These are phyloP conservation scores for Ophonus ardosiacus DNA, from an alignment of 2,888 invertebrate genomes.

Conservation along the genomic window DNA sequence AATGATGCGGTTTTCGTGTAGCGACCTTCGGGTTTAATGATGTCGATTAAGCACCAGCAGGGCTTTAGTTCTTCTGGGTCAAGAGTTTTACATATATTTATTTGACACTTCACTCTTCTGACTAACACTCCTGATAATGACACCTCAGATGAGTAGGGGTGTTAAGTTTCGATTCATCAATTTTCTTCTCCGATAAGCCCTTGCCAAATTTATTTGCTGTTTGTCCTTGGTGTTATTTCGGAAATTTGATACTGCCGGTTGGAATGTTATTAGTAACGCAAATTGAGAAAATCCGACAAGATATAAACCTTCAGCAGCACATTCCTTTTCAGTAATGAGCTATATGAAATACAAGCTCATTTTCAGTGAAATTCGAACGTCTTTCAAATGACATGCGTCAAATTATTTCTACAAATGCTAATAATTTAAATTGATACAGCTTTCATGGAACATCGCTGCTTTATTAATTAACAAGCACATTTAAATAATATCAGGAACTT, in stretches of 20 bases:
- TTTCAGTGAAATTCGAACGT: too few species aligned
- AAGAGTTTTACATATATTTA: constrained; percentile 43
- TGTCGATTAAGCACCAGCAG: constrained; percentile 18
- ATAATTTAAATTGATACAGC: too few species aligned
- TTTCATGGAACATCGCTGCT: too few species aligned
- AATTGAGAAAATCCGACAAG: not conserved
- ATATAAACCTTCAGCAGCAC: not conserved
- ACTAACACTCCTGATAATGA: constrained; percentile 19
- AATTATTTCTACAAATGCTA: too few species aligned
- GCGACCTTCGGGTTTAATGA: constrained; percentile 18
- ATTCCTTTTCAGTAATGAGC: too few species aligned
- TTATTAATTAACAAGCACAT: too few species aligned
- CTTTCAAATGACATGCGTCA: too few species aligned
- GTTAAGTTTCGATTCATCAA: constrained; percentile 2
- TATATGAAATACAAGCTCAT: too few species aligned
- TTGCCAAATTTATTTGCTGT: not conserved
- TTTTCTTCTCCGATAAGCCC: not conserved
- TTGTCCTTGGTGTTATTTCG: not conserved
- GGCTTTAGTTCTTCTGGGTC: constrained; percentile 17
- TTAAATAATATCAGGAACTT: too few species aligned
- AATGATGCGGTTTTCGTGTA: constrained; percentile 54
- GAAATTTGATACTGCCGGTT: not conserved
- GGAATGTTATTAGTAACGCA: not conserved
- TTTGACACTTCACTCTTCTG: constrained; percentile 23
- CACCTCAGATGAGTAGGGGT: constrained; percentile 4